phyloP scores from a whole-genome alignment of 2,113 vertebrate genomes.

The Oryctolagus cuniculus region mOryCun1.1 NC_091445.1:75303501-75304000 shows the following conservation, averaged over 20 bases:
- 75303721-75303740: not conserved
- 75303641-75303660: not conserved
- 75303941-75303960: not conserved
- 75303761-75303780: not conserved
- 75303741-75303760: not conserved
- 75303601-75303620: not conserved
- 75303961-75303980: not conserved
- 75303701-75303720: not conserved
- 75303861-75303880: not conserved
- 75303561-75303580: not conserved
- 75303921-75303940: not conserved
- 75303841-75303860: not conserved
- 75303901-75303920: not conserved
- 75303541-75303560: conserved; percentile 82
- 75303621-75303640: not conserved
- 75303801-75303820: not conserved
- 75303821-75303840: not conserved
- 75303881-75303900: not conserved
- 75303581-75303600: not conserved
- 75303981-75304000: not conserved
- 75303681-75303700: not conserved
- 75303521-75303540: conserved; percentile 99
- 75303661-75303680: not conserved
- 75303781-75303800: not conserved
- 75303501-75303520: conserved; percentile 98